Base-by-base conservation (phyloP, 2,113 vertebrate genomes). In the Sylvia atricapilla region DNA sequence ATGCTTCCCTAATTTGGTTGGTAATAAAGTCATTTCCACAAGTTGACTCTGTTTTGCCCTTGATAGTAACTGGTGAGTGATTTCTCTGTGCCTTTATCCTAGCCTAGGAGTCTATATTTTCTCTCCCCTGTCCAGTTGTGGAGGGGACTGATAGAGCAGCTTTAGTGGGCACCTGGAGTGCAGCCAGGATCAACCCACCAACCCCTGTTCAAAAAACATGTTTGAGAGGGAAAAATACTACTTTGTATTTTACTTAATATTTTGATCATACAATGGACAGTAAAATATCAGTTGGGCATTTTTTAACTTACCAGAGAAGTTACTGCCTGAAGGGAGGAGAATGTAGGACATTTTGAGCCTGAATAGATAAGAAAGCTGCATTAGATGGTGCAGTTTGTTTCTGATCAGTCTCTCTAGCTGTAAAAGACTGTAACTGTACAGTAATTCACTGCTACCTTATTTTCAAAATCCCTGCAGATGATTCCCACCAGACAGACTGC, bases 401-500 rank as follows among this genome's bases (percentile, higher is more conserved):
- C 92, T 92, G 75, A 90, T 91, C 63, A 3, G 39, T 67, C 63
- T 88, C 63, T 90, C 47, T 43, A 47, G 72, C 49, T 95, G 79
- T 72, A 88, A 81, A 90, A 78, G 85, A 72, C 64, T 84, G 39
- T 94, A 93, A 87, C 56, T 95, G 87, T 89, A 47, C 82, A 56
- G 79, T 87, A 93, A 79, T 91, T 94, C 85, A 64, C 84, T 94
- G 84, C 81, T 82, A 88, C 95, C 96, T 96, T 95, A 53, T 84
- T 94, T 91, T 64, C 87, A 41, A 94, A 96, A 92, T 95, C 91
- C 68, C 92, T 75, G 68, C n/a, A 66, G 89, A 92, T 91, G 90
- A 84, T 85, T 95, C 82, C 80, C 87, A 89, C 87, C 79, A 81
- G 85, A 50, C 92, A 91, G 87, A 84, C 93, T 96, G 96, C 96